Evolutionary conservation across 2,888 invertebrate genomes (phyloP).

Genomic region (Nipponacmea schrenckii): DNA sequence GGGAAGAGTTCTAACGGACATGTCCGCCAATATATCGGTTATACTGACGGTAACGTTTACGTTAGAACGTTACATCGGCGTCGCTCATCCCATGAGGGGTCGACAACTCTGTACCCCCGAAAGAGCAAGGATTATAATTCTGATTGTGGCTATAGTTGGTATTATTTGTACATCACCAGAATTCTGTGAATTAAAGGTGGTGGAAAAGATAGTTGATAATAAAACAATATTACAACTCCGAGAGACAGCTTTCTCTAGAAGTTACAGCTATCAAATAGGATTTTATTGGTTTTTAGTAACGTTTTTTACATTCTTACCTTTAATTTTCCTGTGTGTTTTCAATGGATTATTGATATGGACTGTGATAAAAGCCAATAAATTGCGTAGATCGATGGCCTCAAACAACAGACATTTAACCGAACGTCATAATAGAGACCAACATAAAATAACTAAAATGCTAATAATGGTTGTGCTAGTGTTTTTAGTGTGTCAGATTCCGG

Average conservation of each 20-base stretch:
- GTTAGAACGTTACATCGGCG: conserved; percentile 80
- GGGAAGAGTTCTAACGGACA: conserved; percentile 76
- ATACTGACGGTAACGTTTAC: conserved; percentile 82
- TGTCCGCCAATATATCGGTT: conserved; percentile 76
- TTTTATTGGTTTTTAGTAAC: conserved; percentile 74
- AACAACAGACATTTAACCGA: conserved; percentile 22
- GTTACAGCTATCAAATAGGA: conserved; percentile 72
- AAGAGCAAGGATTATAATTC: conserved; percentile 76
- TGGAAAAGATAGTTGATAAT: conserved; percentile 23
- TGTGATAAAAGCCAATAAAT: conserved; percentile 67
- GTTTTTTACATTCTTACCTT: conserved; percentile 73
- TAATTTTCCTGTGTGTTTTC: conserved; percentile 77
- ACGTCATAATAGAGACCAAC: conserved; percentile 56
- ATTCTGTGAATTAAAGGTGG: conserved; percentile 73
- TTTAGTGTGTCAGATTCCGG: conserved; percentile 79
- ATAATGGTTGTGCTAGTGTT: conserved; percentile 83
- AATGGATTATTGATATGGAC: conserved; percentile 77
- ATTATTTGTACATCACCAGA: conserved; percentile 74
- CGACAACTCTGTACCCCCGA: conserved; percentile 72
- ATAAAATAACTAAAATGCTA: conserved; percentile 79
- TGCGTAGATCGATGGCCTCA: conserved; percentile 40
- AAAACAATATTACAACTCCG: conserved; percentile 24
- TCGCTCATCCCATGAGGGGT: conserved; percentile 80
- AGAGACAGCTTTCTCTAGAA: conserved; percentile 69
- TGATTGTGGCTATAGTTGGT: conserved; percentile 73